Evolutionary conservation across 2,888 invertebrate species (phyloP), one percentile per base, ranked within the genome.

Genomic region (Melolontha melolontha): DNA sequence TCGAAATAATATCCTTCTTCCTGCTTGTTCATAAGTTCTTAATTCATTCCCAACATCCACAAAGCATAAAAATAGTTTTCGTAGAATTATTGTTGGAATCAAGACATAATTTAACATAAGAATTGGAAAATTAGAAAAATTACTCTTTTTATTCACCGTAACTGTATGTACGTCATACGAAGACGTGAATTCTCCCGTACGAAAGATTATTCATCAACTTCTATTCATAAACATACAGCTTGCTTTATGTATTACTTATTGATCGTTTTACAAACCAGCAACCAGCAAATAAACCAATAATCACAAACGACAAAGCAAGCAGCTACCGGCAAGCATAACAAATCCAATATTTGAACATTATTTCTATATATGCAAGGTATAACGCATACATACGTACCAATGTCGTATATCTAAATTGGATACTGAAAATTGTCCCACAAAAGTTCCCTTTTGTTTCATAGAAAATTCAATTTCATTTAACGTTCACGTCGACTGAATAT

Each of bases 391-490:
- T 34, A 34, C 6, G 34, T 34, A 34, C 2, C 1, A 6, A 6
- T 34, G 42, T 16, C 49, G 41, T 42, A 52, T 22, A 64, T 64
- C 52, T 52, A 64, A 51, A 64, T 64, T 64, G 41, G 44, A 41
- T 44, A 51, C 51, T 41, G 51, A 52, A 64, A 52, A 52, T 44
- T 64, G 41, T 42, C 42, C 42, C 41, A 39, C 52, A 41, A 41
- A 52, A 52, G 4, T 42, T 59, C 57, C 50, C 40, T 64, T n/a
- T 66, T 52, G 64, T 66, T 64, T 63, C 41, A 34, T 29, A 49
- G 67, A 64, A 64, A 40, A 64, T 64, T 68, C 51, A 55, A 64
- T 64, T 68, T 64, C 64, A 40, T 44, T 54, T 62, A 55, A 64
- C 67, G 50, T 40, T 54, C 34, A 14, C 47, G 42, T 49, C 63